Base-by-base conservation (phyloP, 2,888 invertebrate genomes). In the Eremobia ochroleuca region DNA sequence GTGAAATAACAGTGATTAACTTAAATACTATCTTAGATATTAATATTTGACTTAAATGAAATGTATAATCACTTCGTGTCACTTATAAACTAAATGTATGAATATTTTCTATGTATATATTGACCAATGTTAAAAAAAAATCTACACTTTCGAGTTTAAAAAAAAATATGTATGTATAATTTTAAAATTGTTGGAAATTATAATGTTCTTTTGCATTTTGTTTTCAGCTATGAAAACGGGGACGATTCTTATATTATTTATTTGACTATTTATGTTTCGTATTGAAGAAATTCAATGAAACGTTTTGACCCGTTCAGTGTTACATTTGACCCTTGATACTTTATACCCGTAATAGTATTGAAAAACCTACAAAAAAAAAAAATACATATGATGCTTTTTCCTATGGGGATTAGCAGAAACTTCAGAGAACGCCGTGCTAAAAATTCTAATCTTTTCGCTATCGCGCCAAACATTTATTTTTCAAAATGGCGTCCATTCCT, bases 21-120 rank as follows among this genome's bases (percentile, higher is more conserved):
- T 52, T 79, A 52, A 66, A 66, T 82, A 76, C 49, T 76, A 82
- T 34, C 13, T 66, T 83, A 81, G 65, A 73, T 79, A 52, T 21
- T 55, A 82, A 75, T 43, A 49, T 64, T 85, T 55, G 75, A 82
- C 75, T 25, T 49, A 31, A 68, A 67, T 25, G 61, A 73, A 70
- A 73, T 79, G 59, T 73, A n/a, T 52, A 40, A 80, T 68, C 52
- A 80, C 85, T 79, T 62, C 43, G 21, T 70, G 62, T 74, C 58
- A 52, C 43, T 18, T 58, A 73, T 61, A 68, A 68, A 67, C 6
- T 82, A 81, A 85, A 85, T 76, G 69, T 81, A 81, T 49, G 31
- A 72, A 73, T 64, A 84, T 71, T 72, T 85, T 83, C 67, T 83
- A 81, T 85, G 75, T 85, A 87, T 85, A 88, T 83, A 85, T 77